Evolutionary conservation across 2,888 invertebrate genomes (phyloP).

Genomic region (Rotaria socialis): DNA sequence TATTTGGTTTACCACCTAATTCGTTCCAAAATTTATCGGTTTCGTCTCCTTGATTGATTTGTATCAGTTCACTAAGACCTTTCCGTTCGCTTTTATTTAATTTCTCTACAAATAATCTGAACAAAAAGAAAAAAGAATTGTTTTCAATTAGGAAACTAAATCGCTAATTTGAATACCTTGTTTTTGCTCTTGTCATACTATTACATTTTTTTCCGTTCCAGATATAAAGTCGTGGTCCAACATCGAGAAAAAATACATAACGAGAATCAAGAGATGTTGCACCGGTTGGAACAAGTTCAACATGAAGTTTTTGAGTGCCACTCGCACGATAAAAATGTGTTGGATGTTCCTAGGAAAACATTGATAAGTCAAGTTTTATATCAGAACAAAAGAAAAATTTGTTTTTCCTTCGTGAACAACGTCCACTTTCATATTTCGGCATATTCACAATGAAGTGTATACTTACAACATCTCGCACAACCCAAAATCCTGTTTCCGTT

Average conservation of each 20-base stretch:
- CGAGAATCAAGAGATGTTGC: conserved; percentile 76
- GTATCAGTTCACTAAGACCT: conserved; percentile 81
- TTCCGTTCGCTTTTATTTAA: conserved; percentile 97
- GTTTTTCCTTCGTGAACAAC: too few species aligned
- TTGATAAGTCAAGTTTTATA: too few species aligned
- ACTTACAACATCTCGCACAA: conserved; percentile 65
- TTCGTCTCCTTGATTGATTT: conserved; percentile 77
- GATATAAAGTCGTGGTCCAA: conserved; percentile 91
- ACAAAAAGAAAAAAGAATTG: conserved; percentile 37
- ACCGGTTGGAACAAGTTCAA: conserved; percentile 72
- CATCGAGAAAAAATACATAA: conserved; percentile 97
- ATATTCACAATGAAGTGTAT: not conserved
- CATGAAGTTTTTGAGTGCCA: conserved; percentile 76
- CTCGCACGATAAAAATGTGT: not conserved
- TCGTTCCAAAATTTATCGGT: conserved; percentile 77
- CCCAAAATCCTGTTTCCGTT: conserved; percentile 92
- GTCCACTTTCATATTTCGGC: too few species aligned
- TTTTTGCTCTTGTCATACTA: conserved; percentile 65
- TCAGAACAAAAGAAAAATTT: too few species aligned
- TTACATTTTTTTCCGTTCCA: conserved; percentile 94
- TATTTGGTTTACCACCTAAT: conserved; percentile 63
- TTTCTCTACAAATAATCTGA: conserved; percentile 84
- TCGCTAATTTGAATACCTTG: conserved; percentile 29
- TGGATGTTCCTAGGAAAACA: not conserved
- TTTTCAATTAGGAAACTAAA: not conserved